Evolutionary conservation across 2,797 vertebrate genomes (phyloP), one percentile per base, ranked within the genome.

Genomic region (Gila robusta): DNA sequence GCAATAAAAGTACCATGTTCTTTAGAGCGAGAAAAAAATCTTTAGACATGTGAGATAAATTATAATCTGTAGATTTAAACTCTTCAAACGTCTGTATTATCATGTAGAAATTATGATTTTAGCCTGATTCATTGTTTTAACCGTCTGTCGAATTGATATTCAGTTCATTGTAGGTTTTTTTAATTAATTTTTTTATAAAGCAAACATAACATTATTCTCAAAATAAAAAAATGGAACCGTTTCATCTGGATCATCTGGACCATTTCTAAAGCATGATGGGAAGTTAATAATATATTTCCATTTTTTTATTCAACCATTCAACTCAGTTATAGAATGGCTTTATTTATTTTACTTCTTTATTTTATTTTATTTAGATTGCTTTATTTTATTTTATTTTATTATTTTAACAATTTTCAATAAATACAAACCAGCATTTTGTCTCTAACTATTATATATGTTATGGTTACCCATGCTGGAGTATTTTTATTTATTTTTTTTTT

Each of bases 1-100:
- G 44, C 89, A 81, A 85, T 80, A 47, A 44, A 88, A 74, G 39
- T 83, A 5, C 6, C 7, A 4, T 77, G 52, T 37, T 37, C 32
- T 37, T 56, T 37, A 54, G 32, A 9, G 49, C 37, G 14, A 0
- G 21, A 16, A 16, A 39, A 56, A 6, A 0, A 77, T 37, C 49
- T 77, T 56, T 12, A n/a, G 19, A 39, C 52, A 4, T 54, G n/a
- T 28, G 16, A 16, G 70, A 74, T 52, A 11, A 32, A 74, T 54
- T 19, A 74, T 52, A 6, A 76, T 21, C 49, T 77, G 28, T 54
- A 12, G 72, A 19, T n/a, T 32, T 21, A 35, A 76, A 14, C 73
- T 23, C 73, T 16, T 77, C 21, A n/a, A 56, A 4, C 26, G 4
- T 77, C 52, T 37, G 17, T 3, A 37, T 64, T 14, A 3, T 16